Evolutionary conservation across 2,797 vertebrate genomes (phyloP), one percentile per base, ranked within the genome.

Genomic region (Rhinatrema bivittatum): DNA sequence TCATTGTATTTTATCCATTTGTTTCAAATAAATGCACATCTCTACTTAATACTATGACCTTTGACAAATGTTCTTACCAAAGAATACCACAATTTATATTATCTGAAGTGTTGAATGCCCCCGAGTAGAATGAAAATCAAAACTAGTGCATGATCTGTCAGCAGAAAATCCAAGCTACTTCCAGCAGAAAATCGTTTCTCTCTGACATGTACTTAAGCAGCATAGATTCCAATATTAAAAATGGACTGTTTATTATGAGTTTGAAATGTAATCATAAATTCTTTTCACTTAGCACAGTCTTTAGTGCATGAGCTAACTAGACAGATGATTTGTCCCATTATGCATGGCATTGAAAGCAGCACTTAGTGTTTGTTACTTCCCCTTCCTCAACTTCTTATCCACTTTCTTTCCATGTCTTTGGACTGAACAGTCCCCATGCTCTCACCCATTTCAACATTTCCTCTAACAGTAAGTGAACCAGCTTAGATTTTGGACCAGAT

Each of bases 401-500:
- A 5, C 4, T 15, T 29, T 5, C 10, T 36, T 41, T 40, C 6
- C 6, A 2, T 7, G 12, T 42, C 12, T 6, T 23, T 2, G 15
- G n/a, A 11, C 28, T 28, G 3, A 1, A 2, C 28, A 32, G 4
- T 15, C 11, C 3, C 6, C 15, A 2, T 15, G 32, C 20, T 10
- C 4, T 25, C 3, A 16, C 2, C 20, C 20, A 38, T 40, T 36
- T 40, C 20, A 36, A 31, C n/a, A n/a, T n/a, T n/a, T 40, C 20
- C 36, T 31, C 6, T 25, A 35, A 24, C 29, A n/a, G n/a, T 46
- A 51, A 26, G 54, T 49, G 38, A 48, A 49, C 55, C 37, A 40
- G 26, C 42, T 38, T 49, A 37, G 32, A 20, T 55, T 20, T 32
- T 29, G 15, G 13, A 42, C n/a, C 27, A 36, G 34, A 47, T 42